These are phyloP conservation scores for Artibeus jamaicensis DNA, from an alignment of 2,797 vertebrate genomes.

Conservation along the genomic window DNA sequence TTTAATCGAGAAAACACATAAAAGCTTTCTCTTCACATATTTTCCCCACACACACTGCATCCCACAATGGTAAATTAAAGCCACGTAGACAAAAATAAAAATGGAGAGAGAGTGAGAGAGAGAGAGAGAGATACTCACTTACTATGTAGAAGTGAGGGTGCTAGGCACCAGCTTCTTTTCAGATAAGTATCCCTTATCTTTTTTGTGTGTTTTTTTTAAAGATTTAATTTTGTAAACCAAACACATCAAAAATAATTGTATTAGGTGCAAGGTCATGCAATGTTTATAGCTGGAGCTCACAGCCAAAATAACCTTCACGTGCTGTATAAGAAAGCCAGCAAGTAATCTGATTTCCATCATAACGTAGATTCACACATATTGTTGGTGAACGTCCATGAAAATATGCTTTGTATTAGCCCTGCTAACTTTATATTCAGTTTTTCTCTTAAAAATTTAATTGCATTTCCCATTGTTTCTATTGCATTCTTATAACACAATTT, in stretches of 20 bases:
- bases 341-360: slow-evolving; percentile 57
- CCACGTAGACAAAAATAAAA: slow-evolving; percentile 42
- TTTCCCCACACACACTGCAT: slow-evolving; percentile 19
- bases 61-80: slow-evolving; percentile 62
- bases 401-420: slow-evolving; percentile 70
- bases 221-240: slow-evolving; percentile 12
- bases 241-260: slow-evolving; percentile 26
- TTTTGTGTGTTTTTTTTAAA: neutral
- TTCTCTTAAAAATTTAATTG: slow-evolving; percentile 73
- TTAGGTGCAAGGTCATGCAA: neutral
- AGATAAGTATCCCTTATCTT: neutral
- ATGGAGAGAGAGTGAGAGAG: neutral
- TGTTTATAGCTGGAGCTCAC: neutral
- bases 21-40: slow-evolving; percentile 54
- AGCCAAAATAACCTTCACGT: neutral
- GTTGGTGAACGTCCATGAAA: slow-evolving; percentile 26
- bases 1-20: slow-evolving; percentile 65
- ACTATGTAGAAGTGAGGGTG: neutral
- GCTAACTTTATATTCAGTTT: slow-evolving; percentile 66
- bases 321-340: neutral
- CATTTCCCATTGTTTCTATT: slow-evolving; percentile 72
- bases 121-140: neutral
- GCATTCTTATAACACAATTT: slow-evolving; percentile 72
- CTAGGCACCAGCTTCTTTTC: neutral
- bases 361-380: slow-evolving; percentile 17